A percentile compares a stretch with the other conserved stretches of the same genome.
phyloP scores from a whole-genome alignment of 2,888 invertebrate genomes.

The Harpagoxenus sublaevis region DNA sequence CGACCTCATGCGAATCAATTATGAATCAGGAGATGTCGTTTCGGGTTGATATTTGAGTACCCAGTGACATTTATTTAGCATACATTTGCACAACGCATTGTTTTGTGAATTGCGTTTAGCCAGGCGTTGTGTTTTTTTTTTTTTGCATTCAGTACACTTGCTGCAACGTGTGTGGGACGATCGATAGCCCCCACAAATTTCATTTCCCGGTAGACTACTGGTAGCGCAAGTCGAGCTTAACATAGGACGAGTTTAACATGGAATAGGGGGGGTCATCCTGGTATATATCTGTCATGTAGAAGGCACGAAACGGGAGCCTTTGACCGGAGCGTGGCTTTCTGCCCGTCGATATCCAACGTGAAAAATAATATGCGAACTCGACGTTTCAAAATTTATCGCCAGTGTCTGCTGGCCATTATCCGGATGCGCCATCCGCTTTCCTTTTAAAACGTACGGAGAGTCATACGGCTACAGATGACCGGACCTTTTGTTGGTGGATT shows the following conservation, averaged over 20 bases:
- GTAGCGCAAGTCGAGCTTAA: not conserved
- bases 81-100: not conserved
- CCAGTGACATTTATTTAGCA: not conserved
- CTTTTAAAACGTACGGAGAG: conserved; percentile 4
- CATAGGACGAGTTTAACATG: conserved; percentile 4
- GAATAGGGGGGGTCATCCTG: conserved; percentile 55
- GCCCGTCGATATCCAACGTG: conserved; percentile 18
- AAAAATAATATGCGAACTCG: conserved; percentile 59
- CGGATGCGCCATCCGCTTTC: not conserved
- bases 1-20: conserved; percentile 11
- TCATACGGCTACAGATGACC: not conserved
- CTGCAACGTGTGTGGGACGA: not conserved
- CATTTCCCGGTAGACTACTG: not conserved
- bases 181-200: conserved; percentile 26
- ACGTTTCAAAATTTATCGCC: conserved; percentile 55
- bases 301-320: conserved; percentile 34
- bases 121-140: not conserved
- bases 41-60: not conserved
- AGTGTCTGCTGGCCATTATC: conserved; percentile 8
- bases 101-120: not conserved
- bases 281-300: conserved; percentile 56
- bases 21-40: not conserved
- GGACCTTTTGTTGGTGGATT: not conserved
- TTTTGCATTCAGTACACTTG: not conserved
- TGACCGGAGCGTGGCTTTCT: conserved; percentile 17